These are phyloP conservation scores for Achroia grisella DNA, from an alignment of 1,140 invertebrate species.

Conservation along the genomic window DNA sequence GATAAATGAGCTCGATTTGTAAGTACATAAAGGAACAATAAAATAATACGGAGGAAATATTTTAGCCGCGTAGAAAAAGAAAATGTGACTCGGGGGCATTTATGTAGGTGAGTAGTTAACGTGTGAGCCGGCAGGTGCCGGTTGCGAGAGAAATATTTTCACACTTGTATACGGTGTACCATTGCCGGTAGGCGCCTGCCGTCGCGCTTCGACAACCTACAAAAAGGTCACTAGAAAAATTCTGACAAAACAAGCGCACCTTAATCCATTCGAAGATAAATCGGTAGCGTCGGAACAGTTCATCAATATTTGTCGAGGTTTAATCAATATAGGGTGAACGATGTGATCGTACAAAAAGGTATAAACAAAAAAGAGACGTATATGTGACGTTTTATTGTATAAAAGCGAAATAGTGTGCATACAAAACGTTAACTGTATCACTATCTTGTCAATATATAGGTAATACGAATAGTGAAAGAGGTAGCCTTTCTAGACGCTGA, in stretches of 20 bases:
- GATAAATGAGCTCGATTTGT: constrained; percentile 12
- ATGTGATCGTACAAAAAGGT: not conserved
- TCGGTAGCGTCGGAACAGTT: constrained; percentile 10
- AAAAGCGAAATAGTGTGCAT: too few relatives aligned
- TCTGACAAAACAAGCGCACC: constrained; percentile 6
- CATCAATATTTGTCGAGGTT: constrained; percentile 11
- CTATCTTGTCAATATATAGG: too few relatives aligned
- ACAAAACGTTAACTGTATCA: too few relatives aligned
- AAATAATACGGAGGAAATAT: constrained; percentile 16
- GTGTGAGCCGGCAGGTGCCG: constrained; percentile 32
- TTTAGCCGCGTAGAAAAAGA: constrained; percentile 21
- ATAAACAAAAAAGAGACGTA: not conserved
- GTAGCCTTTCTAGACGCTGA: too few relatives aligned
- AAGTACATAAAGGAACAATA: constrained; percentile 22
- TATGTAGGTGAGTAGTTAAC: constrained; percentile 26
- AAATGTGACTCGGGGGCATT: constrained; percentile 37
- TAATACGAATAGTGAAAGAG: too few relatives aligned
- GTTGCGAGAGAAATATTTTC: constrained; percentile 18
- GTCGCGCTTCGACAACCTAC: not conserved
- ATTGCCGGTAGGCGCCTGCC: not conserved
- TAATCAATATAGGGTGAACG: constrained; percentile 5
- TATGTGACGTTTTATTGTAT: too few relatives aligned
- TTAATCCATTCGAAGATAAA: constrained; percentile 14
- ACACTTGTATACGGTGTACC: constrained; percentile 6
- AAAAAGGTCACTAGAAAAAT: constrained; percentile 15